Conservation (phyloP, 2,888 invertebrate species). For the Polydrusus cervinus region DNA sequence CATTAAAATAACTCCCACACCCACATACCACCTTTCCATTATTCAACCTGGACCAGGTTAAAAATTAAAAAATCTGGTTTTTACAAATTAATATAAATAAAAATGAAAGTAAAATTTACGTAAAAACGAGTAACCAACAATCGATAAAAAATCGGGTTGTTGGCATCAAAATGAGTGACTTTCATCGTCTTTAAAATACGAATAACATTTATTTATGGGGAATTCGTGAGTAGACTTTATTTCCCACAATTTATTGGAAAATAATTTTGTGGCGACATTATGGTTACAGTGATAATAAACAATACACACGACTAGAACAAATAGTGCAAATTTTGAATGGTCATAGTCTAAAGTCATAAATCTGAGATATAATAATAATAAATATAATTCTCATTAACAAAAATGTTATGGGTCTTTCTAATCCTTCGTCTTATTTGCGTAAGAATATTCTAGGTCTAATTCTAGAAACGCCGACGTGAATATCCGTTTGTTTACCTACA, state of each 20-base stretch:
- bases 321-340: no score
- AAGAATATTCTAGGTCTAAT: no score
- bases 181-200: not conserved
- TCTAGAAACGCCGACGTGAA: not conserved
- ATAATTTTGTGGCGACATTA: no score
- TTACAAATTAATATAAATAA: not conserved
- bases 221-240: not conserved
- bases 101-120: constrained; percentile 11
- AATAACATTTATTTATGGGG: constrained; percentile 3
- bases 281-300: no score
- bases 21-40: no score
- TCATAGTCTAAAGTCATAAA: no score
- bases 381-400: no score
- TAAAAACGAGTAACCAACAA: not conserved
- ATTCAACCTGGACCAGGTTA: not conserved
- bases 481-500: constrained; percentile 12
- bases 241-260: not conserved
- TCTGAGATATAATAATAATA: no score
- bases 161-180: constrained; percentile 10
- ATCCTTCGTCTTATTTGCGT: no score
- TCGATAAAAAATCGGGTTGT: constrained; percentile 1
- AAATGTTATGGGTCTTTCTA: no score
- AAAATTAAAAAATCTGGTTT: not conserved
- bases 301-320: no score
- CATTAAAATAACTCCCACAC: no score